Evolutionary conservation across 2,797 vertebrate genomes (phyloP), one percentile per base, ranked within the genome.

Genomic region (Echeneis naucrates): DNA sequence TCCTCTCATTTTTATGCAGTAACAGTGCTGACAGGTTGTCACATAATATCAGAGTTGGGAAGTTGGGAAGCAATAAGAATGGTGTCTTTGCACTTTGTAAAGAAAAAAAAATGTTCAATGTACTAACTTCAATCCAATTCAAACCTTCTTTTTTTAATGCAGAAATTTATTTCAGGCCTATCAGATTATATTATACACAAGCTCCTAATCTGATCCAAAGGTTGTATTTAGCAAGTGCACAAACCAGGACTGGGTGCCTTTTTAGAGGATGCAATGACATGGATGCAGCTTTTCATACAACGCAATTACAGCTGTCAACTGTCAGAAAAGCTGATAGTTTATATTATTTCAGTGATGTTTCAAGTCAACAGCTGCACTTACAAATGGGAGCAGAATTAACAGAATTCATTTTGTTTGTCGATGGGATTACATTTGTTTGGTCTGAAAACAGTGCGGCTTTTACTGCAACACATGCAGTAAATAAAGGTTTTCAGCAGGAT

Each of bases 41-140:
- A 32, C 30, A 73, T 33, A 75, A 72, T 54, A 82, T 19, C 8
- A 35, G 30, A 23, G 0, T n/a, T n/a, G n/a, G n/a, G n/a, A n/a
- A n/a, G 13, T 47, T 2, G 21, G 54, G 37, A 40, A 32, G 60
- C 14, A 53, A 27, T 17, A 27, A 59, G 40, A 68, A 72, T n/a
- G n/a, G n/a, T n/a, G n/a, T n/a, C n/a, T n/a, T n/a, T n/a, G n/a
- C n/a, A n/a, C 17, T 59, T 61, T 67, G 21, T 26, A 52, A 11
- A 21, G 8, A 2, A 30, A 60, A 4, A 72, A 27, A 42, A 30
- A 10, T n/a, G n/a, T n/a, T n/a, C n/a, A n/a, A n/a, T n/a, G n/a
- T 11, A 50, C 45, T 57, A 24, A 50, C 44, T 62, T 30, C 30
- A 30, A n/a, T 42, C 13, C 32, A 35, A 57, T 11, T 19, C 27